phyloP scores from a whole-genome alignment of 2,113 vertebrate species.

The Eonycteris spelaea region DNA sequence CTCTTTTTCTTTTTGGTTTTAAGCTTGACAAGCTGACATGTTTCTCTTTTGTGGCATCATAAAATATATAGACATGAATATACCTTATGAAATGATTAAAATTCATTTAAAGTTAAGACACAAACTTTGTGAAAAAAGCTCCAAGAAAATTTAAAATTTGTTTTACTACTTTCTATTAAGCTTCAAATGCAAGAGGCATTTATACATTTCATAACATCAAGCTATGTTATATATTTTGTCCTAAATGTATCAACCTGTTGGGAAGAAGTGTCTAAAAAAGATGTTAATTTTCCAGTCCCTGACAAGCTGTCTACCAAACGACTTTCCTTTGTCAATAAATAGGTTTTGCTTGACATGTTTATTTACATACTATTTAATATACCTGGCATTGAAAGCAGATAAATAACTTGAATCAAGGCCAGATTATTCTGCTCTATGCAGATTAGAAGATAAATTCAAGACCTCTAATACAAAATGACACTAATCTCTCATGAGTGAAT shows the following conservation, averaged over 20 bases:
- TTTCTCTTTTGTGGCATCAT: background rate
- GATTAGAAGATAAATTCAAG: conserved; percentile 55
- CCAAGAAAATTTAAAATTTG: background rate
- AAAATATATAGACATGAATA: background rate
- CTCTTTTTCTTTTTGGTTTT: background rate
- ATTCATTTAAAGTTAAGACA: conserved; percentile 15
- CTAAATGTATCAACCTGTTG: conserved; percentile 35
- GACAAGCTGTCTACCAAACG: conserved; percentile 58
- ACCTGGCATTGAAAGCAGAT: conserved; percentile 63
- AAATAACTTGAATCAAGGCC: conserved; percentile 67
- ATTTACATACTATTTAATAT: conserved; percentile 65
- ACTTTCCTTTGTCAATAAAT: conserved; percentile 60
- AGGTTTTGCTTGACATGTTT: conserved; percentile 66
- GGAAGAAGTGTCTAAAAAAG: conserved; percentile 37
- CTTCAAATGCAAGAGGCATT: conserved; percentile 9
- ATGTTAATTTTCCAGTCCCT: conserved; percentile 52
- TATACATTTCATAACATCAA: conserved; percentile 52
- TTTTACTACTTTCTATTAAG: conserved; percentile 36
- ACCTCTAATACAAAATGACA: conserved; percentile 15
- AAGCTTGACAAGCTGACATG: background rate
- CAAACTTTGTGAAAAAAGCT: background rate
- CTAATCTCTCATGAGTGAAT: conserved; percentile 9
- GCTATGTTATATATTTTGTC: conserved; percentile 53
- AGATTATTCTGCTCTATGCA: conserved; percentile 59
- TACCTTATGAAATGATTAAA: background rate